Evolutionary conservation across 2,113 vertebrate species (phyloP), one percentile per base, ranked within the genome.

Genomic region (Genyomyrus donnyi): DNA sequence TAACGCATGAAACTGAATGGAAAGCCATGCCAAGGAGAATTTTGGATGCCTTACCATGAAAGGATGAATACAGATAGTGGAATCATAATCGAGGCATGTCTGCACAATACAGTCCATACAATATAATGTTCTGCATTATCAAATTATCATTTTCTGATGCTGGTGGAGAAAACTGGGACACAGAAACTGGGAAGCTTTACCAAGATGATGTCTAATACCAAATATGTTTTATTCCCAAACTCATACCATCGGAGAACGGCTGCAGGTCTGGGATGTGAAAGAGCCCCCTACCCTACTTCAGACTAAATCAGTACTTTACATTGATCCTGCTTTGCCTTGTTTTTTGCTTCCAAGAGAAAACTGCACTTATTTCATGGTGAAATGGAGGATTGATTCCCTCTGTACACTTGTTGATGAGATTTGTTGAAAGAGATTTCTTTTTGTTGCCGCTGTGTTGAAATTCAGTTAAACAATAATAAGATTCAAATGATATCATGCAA

Each of bases 261-360:
- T 35, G n/a, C 42, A 56, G 13, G 11, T 9, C 27, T 87, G 50
- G 85, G 53, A 87, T 53, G 50, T 53, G 31, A 19, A 87, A 53
- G 27, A 87, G 49, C 27, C 11, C 13, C 10, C 8, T 35, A 21
- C 31, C 27, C 50, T 56, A 35, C 31, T 53, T 35, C 49, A 87
- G 50, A 56, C 85, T 87, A 53, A 85, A 85, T 85, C 83, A 85
- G 24, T 46, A 85, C 46, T 85, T 85, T 85, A 85, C 83, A 53
- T 39, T 56, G 49, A 52, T 87, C 27, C 50, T 35, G 10, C 50
- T 87, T 39, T 50, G 84, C n/a, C 50, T 87, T 87, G 27, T 13
- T 52, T 52, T 52, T 31, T 27, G 24, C 45, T 49, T 86, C n/a
- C 13, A 87, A 53, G n/a, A 87, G 48, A 39, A 53, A 87, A 53